Percentiles rank a stretch among this genome's conserved stretches.
These are phyloP conservation scores for Tinea semifulvella DNA, from an alignment of 2,888 invertebrate species.

Conservation along the genomic window DNA sequence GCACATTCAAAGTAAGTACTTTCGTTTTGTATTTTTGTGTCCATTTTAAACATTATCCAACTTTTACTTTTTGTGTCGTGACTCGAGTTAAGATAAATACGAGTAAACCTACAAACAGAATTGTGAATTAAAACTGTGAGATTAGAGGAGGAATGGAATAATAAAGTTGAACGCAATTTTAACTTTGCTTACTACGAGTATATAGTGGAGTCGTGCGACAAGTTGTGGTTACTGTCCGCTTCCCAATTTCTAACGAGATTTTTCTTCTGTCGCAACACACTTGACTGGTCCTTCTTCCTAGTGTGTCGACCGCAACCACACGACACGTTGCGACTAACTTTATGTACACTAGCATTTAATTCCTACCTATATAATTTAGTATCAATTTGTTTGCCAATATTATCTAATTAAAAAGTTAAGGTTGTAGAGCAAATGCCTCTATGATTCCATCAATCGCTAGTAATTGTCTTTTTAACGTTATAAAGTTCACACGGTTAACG, in stretches of 20 bases:
- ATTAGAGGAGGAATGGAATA: conserved; percentile 2
- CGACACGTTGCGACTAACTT: neutral
- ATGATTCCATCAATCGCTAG: no score
- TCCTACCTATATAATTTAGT: no score
- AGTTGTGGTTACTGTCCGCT: conserved; percentile 43
- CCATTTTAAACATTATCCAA: conserved; percentile 29
- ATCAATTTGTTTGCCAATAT: no score
- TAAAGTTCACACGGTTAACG: conserved; percentile 6
- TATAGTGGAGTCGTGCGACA: conserved; percentile 32
- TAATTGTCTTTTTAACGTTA: no score
- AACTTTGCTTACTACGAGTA: conserved; percentile 11
- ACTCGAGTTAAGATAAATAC: conserved; percentile 30
- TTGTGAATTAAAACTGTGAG: conserved; percentile 5
- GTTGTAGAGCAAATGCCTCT: no score
- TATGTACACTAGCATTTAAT: no score
- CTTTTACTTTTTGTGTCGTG: conserved; percentile 46
- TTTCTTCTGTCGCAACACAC: conserved; percentile 29
- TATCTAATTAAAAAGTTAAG: no score
- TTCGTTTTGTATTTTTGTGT: conserved; percentile 29
- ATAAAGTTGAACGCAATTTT: conserved; percentile 6
- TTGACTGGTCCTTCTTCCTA: conserved; percentile 12
- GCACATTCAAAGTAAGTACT: conserved; percentile 22
- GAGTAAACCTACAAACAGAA: conserved; percentile 16
- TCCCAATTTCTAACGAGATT: conserved; percentile 64
- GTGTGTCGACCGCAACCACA: conserved; percentile 6